Evolutionary conservation across 1,140 invertebrate genomes (phyloP).

Genomic region (Augochlora pura): DNA sequence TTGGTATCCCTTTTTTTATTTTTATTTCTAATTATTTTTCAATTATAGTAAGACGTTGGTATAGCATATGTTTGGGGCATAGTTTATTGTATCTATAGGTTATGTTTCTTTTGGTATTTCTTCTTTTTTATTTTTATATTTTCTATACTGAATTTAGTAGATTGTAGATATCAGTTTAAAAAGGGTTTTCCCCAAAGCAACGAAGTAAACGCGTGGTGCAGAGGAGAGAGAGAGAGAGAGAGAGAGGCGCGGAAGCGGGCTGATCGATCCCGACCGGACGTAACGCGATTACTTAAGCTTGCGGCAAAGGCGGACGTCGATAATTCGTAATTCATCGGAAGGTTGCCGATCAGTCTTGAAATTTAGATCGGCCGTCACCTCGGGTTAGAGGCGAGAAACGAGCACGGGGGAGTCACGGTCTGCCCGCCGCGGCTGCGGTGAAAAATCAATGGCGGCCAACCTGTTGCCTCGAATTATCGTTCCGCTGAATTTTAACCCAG

Average conservation of each 20-base stretch:
- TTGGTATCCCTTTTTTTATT: no score
- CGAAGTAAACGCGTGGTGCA: not conserved
- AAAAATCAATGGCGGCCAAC: slow-evolving; percentile 43
- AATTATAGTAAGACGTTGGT: no score
- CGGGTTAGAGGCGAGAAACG: slow-evolving; percentile 11
- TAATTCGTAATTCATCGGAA: slow-evolving; percentile 18
- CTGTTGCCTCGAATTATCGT: slow-evolving; percentile 49
- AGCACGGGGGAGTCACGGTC: slow-evolving; percentile 12
- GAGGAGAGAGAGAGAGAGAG: not conserved
- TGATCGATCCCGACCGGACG: not conserved
- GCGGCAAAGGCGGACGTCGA: not conserved
- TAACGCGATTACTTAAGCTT: not conserved
- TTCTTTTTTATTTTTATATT: no score
- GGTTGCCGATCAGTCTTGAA: slow-evolving; percentile 24
- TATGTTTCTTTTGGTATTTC: no score
- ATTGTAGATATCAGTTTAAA: no score
- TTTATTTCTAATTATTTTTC: no score
- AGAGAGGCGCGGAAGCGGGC: no score
- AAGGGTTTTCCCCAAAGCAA: no score
- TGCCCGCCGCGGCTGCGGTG: not conserved
- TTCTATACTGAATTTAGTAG: no score
- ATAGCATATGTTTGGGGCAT: no score
- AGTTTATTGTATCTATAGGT: no score
- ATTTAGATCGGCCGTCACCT: slow-evolving; percentile 23
- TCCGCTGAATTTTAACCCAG: slow-evolving; percentile 25